Evolutionary conservation across 2,888 invertebrate genomes (phyloP).

Genomic region (Sphinx pinastri): DNA sequence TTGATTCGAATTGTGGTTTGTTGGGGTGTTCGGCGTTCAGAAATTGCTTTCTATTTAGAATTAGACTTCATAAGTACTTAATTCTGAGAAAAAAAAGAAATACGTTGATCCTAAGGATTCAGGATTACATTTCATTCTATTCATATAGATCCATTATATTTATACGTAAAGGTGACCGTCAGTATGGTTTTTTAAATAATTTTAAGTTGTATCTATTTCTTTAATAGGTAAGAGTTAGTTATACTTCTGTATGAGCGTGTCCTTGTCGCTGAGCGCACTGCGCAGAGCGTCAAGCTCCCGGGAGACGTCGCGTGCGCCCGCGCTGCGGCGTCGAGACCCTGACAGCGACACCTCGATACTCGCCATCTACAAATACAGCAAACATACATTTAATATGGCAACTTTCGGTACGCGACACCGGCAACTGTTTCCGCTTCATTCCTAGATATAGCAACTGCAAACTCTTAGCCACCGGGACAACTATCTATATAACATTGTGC

Average conservation of each 20-base stretch:
- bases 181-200: no score
- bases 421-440: neutral
- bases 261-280: slow-evolving; percentile 90
- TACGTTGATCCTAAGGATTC: no score
- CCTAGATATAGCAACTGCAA: no score
- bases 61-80: neutral
- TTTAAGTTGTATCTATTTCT: no score
- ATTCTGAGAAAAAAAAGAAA: no score
- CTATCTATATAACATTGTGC: no score
- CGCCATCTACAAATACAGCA: slow-evolving; percentile 87
- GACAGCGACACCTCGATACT: slow-evolving; percentile 91
- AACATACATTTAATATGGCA: neutral
- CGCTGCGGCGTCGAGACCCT: slow-evolving; percentile 66
- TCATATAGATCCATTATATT: no score
- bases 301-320: slow-evolving; percentile 71
- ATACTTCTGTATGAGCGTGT: slow-evolving; percentile 91
- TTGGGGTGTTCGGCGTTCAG: neutral
- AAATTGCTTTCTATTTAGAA: neutral
- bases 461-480: no score
- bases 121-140: no score
- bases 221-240: no score
- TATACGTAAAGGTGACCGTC: neutral
- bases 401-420: neutral
- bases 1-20: neutral
- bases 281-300: slow-evolving; percentile 87